Conservation (phyloP, 2,888 invertebrate species). For the Trissolcus japonicus region DNA sequence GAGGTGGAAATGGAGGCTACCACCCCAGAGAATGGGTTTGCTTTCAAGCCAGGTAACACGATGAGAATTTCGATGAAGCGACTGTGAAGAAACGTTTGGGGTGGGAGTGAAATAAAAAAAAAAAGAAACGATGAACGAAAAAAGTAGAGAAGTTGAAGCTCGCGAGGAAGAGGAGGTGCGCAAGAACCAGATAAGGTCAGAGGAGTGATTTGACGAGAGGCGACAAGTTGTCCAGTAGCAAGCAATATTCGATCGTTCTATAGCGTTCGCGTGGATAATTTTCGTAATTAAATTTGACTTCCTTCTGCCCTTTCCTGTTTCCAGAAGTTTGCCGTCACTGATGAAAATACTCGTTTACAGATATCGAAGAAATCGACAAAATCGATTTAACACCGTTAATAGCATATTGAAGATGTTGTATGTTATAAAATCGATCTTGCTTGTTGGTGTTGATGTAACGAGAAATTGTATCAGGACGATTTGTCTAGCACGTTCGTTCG, state of each 20-base stretch:
- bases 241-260: conserved; percentile 41
- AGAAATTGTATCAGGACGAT: too few relatives aligned
- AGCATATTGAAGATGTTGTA: conserved; percentile 27
- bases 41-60: conserved; percentile 66
- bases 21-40: conserved; percentile 67
- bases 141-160: conserved; percentile 45
- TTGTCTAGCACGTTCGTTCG: too few relatives aligned
- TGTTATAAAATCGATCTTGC: neutral
- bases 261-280: conserved; percentile 43
- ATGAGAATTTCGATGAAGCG: conserved; percentile 71
- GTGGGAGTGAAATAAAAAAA: conserved; percentile 10
- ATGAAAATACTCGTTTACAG: conserved; percentile 44
- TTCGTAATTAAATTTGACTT: conserved; percentile 50
- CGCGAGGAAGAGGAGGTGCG: conserved; percentile 44
- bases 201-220: conserved; percentile 50
- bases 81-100: conserved; percentile 53
- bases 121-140: conserved; percentile 18
- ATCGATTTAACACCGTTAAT: conserved; percentile 42
- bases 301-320: conserved; percentile 26
- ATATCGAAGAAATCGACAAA: conserved; percentile 47
- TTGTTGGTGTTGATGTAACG: too few relatives aligned
- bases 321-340: conserved; percentile 42
- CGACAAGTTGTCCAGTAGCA: conserved; percentile 54
- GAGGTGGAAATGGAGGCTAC: conserved; percentile 58
- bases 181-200: conserved; percentile 43